Evolutionary conservation across 2,113 vertebrate genomes (phyloP).

Genomic region (Toxostoma redivivum): DNA sequence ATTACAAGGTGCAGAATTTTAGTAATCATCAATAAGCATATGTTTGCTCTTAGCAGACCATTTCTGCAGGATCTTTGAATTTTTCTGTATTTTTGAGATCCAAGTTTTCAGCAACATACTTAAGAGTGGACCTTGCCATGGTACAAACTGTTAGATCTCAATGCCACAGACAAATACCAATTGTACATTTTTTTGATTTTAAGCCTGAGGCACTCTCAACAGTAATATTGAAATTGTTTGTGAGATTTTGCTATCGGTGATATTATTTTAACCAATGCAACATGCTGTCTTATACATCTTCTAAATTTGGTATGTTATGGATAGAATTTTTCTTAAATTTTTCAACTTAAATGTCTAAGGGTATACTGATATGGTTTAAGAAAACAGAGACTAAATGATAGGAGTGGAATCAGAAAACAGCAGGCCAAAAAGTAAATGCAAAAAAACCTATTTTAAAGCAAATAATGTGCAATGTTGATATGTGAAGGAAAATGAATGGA

Average conservation of each 20-base stretch:
- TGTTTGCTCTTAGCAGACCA: not conserved
- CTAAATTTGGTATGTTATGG: not conserved
- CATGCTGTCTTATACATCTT: not conserved
- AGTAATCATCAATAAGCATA: not conserved
- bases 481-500: not conserved
- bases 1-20: not conserved
- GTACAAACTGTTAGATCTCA: not conserved
- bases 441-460: not conserved
- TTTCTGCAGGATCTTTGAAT: not conserved
- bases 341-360: not conserved
- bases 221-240: not conserved
- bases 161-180: not conserved
- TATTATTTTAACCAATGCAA: not conserved
- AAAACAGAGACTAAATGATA: not conserved
- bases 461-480: not conserved
- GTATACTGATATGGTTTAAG: not conserved
- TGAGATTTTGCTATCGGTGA: not conserved
- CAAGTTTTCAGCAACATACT: not conserved
- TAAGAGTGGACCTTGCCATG: not conserved
- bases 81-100: not conserved
- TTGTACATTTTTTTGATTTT: not conserved
- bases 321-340: not conserved
- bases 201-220: rapidly evolving
- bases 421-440: not conserved
- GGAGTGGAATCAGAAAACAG: not conserved